Evolutionary conservation across 2,113 vertebrate genomes (phyloP).

Genomic region (Anhinga rufa): DNA sequence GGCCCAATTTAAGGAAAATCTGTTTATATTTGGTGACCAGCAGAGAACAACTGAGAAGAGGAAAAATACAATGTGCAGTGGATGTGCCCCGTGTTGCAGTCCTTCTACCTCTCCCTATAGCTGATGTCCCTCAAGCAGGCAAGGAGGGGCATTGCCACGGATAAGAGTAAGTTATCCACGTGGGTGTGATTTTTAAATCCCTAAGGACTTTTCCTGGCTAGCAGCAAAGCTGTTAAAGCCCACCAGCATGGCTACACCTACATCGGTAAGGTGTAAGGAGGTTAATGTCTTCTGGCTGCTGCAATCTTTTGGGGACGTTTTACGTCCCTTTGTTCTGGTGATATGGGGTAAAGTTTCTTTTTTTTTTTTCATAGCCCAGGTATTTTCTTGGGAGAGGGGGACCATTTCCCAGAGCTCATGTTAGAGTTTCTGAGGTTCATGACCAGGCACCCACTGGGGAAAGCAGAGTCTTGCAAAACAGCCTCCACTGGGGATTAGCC

Average conservation of each 20-base stretch:
- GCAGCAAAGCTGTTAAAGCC: background rate
- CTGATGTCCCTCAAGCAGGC: background rate
- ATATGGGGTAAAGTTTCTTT: background rate
- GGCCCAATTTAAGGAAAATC: background rate
- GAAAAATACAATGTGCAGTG: rapidly evolving
- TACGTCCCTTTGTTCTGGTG: background rate
- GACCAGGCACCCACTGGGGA: background rate
- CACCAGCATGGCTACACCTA: background rate
- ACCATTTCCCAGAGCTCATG: background rate
- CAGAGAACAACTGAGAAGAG: background rate
- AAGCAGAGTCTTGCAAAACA: background rate
- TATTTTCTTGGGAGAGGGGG: background rate
- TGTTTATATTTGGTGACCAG: background rate
- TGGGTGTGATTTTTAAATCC: background rate
- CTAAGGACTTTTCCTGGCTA: background rate
- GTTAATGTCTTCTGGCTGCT: background rate
- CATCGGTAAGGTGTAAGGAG: background rate
- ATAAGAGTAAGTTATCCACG: background rate
- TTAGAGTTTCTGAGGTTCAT: background rate
- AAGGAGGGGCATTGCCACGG: background rate
- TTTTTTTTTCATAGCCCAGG: background rate
- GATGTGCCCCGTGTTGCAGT: background rate
- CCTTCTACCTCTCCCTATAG: background rate
- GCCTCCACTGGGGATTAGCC: background rate
- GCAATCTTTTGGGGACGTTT: background rate